These are phyloP conservation scores for Seriola quinqueradiata DNA, from an alignment of 2,113 vertebrate species.

Conservation along the genomic window DNA sequence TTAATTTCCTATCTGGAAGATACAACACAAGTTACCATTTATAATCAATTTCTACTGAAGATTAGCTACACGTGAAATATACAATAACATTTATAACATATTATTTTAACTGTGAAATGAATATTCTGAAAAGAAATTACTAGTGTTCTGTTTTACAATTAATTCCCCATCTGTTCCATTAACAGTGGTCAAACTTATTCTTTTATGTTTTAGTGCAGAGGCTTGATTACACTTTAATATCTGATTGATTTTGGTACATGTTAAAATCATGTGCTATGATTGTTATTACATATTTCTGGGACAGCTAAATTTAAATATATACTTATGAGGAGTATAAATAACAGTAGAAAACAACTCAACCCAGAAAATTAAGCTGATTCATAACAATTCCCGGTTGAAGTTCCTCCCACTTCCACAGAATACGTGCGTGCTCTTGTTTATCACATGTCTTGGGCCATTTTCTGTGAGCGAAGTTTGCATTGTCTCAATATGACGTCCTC, in stretches of 20 bases:
- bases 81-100: background rate
- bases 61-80: background rate
- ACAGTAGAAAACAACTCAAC: background rate
- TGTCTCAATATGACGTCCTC: background rate
- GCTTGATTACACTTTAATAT: too few species aligned
- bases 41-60: background rate
- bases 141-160: background rate
- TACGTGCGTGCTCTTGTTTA: background rate
- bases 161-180: background rate
- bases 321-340: background rate
- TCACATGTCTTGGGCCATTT: constrained; percentile 24
- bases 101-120: background rate
- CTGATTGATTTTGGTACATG: too few species aligned
- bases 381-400: background rate
- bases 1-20: background rate
- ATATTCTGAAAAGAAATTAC: background rate
- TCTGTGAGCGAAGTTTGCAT: constrained; percentile 8
- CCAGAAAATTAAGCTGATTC: background rate
- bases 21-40: background rate
- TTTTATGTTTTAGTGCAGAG: too few species aligned
- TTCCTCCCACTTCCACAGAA: background rate
- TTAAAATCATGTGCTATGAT: background rate
- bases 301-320: background rate
- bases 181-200: background rate
- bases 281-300: background rate